Evolutionary conservation across 2,797 vertebrate species (phyloP).

Genomic region (Sebastes oblongus): DNA sequence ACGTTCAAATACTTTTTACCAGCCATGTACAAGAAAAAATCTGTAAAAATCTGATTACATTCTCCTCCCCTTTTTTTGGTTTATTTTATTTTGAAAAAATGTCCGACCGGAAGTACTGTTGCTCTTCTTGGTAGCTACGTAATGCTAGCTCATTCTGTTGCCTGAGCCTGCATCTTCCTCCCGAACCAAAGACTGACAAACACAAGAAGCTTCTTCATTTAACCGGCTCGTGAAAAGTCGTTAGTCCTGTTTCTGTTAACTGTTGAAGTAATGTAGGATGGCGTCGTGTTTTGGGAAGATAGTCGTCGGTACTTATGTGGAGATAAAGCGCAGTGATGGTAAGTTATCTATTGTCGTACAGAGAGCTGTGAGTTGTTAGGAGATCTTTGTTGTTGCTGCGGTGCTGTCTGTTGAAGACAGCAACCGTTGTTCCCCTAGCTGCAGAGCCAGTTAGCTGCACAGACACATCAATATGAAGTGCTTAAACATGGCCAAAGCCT

Average conservation of each 20-base stretch:
- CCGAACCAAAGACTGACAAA: constrained; percentile 49
- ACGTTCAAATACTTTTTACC: not conserved
- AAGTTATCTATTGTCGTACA: constrained; percentile 71
- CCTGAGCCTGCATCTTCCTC: constrained; percentile 54
- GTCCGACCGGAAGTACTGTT: constrained; percentile 25
- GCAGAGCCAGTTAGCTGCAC: constrained; percentile 29
- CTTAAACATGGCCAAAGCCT: constrained; percentile 44
- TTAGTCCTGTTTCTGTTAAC: constrained; percentile 18
- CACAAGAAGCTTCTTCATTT: constrained; percentile 41
- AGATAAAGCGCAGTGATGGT: constrained; percentile 98
- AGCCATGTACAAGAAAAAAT: not conserved
- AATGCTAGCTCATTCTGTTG: constrained; percentile 40
- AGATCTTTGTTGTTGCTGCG: constrained; percentile 79
- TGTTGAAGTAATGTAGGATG: constrained; percentile 83
- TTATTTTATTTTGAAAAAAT: constrained; percentile 62
- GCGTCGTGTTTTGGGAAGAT: constrained; percentile 93
- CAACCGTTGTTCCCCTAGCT: constrained; percentile 56
- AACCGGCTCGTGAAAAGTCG: constrained; percentile 36
- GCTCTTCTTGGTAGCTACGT: constrained; percentile 34
- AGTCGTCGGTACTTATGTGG: constrained; percentile 93
- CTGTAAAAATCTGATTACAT: too few species aligned
- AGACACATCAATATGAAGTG: constrained; percentile 15
- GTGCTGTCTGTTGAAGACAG: constrained; percentile 58
- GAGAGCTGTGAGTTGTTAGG: constrained; percentile 60
- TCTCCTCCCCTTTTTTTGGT: rapidly evolving